phyloP scores from a whole-genome alignment of 2,797 vertebrate species.

The Caiman crocodilus region DNA sequence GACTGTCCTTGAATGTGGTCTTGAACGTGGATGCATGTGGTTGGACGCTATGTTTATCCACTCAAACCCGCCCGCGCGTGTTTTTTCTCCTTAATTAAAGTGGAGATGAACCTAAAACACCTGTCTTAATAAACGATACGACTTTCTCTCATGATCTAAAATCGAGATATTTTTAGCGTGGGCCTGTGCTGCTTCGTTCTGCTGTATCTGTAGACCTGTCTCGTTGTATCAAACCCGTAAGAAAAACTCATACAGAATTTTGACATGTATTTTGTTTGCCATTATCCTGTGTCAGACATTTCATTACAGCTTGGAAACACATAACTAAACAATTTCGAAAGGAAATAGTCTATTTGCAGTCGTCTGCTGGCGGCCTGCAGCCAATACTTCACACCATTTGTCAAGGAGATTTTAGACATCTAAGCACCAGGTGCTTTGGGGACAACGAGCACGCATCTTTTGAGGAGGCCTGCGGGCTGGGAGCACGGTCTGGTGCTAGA shows the following conservation, averaged over 20 bases:
- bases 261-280: slow-evolving; percentile 3
- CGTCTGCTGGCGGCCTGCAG: neutral
- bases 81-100: neutral
- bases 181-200: neutral
- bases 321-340: slow-evolving; percentile 35
- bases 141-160: slow-evolving; percentile 8
- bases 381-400: neutral
- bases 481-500: neutral
- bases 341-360: slow-evolving; percentile 7
- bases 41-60: neutral
- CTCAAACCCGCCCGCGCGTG: neutral
- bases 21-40: neutral
- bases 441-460: neutral
- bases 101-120: slow-evolving; percentile 23
- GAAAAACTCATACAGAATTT: neutral
- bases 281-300: slow-evolving; percentile 18
- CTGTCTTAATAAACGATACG: neutral
- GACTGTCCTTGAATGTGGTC: neutral
- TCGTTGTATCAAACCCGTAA: neutral
- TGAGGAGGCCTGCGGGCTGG: neutral
- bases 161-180: slow-evolving; percentile 21
- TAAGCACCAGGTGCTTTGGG: rapidly evolving
- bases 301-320: slow-evolving; percentile 17
- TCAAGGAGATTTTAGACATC: neutral
- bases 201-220: neutral